Evolutionary conservation across 2,888 invertebrate species (phyloP).

Genomic region (Drosophila colorata): DNA sequence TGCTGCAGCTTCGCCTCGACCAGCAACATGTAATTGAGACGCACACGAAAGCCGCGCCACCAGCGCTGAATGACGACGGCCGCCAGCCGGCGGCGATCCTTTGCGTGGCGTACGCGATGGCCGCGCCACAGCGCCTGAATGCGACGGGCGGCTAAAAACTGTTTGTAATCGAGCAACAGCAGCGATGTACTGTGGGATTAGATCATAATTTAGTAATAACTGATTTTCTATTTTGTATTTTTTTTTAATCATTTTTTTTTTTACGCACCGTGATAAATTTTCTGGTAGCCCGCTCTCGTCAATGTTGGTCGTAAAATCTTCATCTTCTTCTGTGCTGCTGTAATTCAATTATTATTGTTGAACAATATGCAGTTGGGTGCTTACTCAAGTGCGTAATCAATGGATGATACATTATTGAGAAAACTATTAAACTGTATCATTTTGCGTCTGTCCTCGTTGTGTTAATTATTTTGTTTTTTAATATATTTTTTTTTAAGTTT

Average conservation of each 20-base stretch:
- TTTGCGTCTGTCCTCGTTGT: too few species aligned
- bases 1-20: slow-evolving; percentile 64
- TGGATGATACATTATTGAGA: not conserved
- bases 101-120: slow-evolving; percentile 31
- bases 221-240: not conserved
- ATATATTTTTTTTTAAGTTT: too few species aligned
- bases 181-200: slow-evolving; percentile 47
- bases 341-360: not conserved
- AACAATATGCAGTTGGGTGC: not conserved
- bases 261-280: not conserved
- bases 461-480: not conserved
- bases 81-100: slow-evolving; percentile 18
- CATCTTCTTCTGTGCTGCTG: not conserved
- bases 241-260: not conserved
- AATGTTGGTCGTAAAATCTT: not conserved
- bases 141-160: slow-evolving; percentile 73
- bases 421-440: not conserved
- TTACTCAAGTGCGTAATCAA: not conserved
- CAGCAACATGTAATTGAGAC: not conserved
- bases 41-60: slow-evolving; percentile 77
- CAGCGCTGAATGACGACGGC: slow-evolving; percentile 72
- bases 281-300: not conserved
- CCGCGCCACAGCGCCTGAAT: slow-evolving; percentile 76
- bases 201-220: not conserved
- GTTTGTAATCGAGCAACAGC: slow-evolving; percentile 65